Evolutionary conservation across 1,140 invertebrate species (phyloP), one percentile per base, ranked within the genome.

Genomic region (Akabosia matsudoensis): DNA sequence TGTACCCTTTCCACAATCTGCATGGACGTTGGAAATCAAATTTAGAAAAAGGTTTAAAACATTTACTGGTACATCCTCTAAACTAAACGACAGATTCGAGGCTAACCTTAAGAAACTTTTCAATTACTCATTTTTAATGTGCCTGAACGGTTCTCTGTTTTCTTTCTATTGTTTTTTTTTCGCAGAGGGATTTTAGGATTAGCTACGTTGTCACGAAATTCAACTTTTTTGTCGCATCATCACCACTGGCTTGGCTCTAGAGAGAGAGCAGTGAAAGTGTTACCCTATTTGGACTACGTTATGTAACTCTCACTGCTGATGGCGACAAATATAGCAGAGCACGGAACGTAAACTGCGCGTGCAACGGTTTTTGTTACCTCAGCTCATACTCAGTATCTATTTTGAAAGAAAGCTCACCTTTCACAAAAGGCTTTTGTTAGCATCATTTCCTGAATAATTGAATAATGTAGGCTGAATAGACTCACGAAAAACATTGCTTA

Each of bases 391-490:
- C n/a, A n/a, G n/a, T n/a, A n/a, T n/a, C n/a, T n/a, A n/a, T n/a
- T n/a, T n/a, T n/a, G n/a, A 45, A 7, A 18, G 18, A 45, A 45
- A 45, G 37, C 18, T 45, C 18, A 45, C 37, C 37, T 45, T 45
- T 45, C 37, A n/a, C n/a, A 10, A 45, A 45, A 45, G 37, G 7
- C 18, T 45, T 45, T 45, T 45, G 37, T 45, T 45, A 45, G 7
- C 37, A 56, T 24, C 54, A 56, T 16, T 56, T 56, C 54, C 10
- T 56, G 54, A 56, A 56, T 56, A 56, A 56, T 56, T 56, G 54
- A 56, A 56, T 56, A 56, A 56, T 56, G 37, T 18, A 10, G 37
- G 37, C 18, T 45, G 37, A 45, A 45, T 45, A 45, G 7, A 18
- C 18, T 45, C 37, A 45, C 37, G 37, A 18, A n/a, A n/a, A 45